Conservation (phyloP, 92 coral and sea anemone genomes). For the Virgularia gustaviana region DNA sequence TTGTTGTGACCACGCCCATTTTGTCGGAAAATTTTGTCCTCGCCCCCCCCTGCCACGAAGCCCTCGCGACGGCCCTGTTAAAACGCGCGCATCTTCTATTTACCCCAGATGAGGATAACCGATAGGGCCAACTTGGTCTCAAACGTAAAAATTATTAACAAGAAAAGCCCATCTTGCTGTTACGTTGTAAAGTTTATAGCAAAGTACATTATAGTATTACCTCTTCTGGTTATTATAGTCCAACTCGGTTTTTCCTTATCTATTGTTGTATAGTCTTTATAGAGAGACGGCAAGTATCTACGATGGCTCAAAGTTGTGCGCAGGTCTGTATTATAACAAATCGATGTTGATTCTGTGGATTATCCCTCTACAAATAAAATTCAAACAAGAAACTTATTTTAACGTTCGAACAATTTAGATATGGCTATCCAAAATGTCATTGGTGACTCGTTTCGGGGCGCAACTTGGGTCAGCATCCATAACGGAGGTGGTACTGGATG, state of each 20-base stretch:
- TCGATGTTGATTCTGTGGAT: not conserved
- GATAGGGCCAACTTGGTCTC: not conserved
- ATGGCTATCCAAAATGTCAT: constrained; percentile 97
- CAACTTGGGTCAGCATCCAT: constrained; percentile 95
- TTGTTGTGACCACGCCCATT: too few species aligned
- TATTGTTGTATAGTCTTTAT: constrained; percentile 59
- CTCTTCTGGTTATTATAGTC: too few species aligned
- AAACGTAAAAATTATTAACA: not conserved
- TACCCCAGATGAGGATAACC: not conserved
- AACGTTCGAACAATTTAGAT: constrained; percentile 61
- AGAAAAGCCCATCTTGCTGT: not conserved
- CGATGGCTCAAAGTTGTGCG: constrained; percentile 92
- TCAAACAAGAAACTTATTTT: too few species aligned
- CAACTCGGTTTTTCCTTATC: not conserved
- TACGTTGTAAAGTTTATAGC: too few species aligned
- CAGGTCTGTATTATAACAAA: constrained; percentile 57
- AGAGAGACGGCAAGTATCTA: constrained; percentile 93
- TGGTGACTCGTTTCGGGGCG: constrained; percentile 96
- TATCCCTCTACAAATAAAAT: not conserved
- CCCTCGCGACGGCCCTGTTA: too few species aligned
- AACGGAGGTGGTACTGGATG: constrained; percentile 99
- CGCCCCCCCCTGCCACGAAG: too few species aligned
- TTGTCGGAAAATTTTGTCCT: too few species aligned
- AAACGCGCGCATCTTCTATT: too few species aligned
- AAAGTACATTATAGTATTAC: too few species aligned